Percentiles rank a stretch among this genome's conserved stretches.
phyloP scores from a whole-genome alignment of 2,113 vertebrate genomes.

The Tympanuchus pallidicinctus region DNA sequence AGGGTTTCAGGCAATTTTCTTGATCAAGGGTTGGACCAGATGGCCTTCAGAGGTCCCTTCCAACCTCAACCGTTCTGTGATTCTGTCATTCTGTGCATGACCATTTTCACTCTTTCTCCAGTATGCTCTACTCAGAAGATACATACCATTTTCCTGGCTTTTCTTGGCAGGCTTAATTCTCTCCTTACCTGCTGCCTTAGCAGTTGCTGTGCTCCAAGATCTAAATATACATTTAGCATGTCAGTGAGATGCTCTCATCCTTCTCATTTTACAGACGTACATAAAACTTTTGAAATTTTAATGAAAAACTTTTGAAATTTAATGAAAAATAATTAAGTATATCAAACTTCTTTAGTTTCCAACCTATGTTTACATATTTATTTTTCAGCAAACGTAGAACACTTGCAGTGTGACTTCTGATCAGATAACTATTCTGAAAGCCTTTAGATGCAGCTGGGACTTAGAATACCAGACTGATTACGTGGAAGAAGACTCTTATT shows the following conservation, averaged over 20 bases:
- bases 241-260: not conserved
- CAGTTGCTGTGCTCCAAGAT: not conserved
- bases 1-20: not conserved
- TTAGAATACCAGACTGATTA: not conserved
- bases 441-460: not conserved
- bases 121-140: not conserved
- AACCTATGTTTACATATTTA: not conserved
- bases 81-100: not conserved
- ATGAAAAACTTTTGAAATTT: not conserved
- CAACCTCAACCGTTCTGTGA: not conserved
- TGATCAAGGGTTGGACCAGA: not conserved
- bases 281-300: not conserved
- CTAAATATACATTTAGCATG: not conserved
- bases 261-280: not conserved
- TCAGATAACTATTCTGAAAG: not conserved
- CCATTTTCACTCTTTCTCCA: not conserved
- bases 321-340: not conserved
- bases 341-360: not conserved
- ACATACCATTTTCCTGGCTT: not conserved
- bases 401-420: not conserved
- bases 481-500: not conserved
- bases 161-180: accelerated
- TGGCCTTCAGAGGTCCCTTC: not conserved
- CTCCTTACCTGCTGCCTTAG: not conserved
- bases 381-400: not conserved